Evolutionary conservation across 1,140 invertebrate genomes (phyloP).

Genomic region (Pseudoatta argentina): DNA sequence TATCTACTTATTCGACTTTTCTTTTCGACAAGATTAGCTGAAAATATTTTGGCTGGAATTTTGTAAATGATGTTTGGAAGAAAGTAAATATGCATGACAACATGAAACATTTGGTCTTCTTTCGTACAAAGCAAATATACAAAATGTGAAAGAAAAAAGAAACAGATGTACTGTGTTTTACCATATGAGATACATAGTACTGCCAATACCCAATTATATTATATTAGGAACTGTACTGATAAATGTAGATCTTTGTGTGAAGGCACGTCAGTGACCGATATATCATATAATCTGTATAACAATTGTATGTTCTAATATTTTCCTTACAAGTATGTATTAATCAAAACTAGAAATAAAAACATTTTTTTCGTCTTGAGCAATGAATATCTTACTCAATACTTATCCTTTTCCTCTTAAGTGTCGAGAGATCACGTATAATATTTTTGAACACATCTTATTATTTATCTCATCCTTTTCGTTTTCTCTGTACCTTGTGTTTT

Average conservation of each 20-base stretch:
- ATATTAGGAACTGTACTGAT: slow-evolving; percentile 65
- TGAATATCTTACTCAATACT: slow-evolving; percentile 66
- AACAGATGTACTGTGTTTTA: slow-evolving; percentile 49
- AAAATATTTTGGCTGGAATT: slow-evolving; percentile 11
- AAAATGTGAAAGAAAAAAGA: slow-evolving; percentile 32
- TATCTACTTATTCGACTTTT: slow-evolving; percentile 4
- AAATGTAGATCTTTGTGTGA: slow-evolving; percentile 58
- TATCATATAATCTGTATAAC: slow-evolving; percentile 68
- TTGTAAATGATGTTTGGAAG: slow-evolving; percentile 12
- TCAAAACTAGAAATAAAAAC: slow-evolving; percentile 81
- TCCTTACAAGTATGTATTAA: slow-evolving; percentile 71
- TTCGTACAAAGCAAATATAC: slow-evolving; percentile 28
- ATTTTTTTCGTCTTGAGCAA: slow-evolving; percentile 81
- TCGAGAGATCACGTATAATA: slow-evolving; percentile 23
- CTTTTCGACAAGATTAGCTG: slow-evolving; percentile 21
- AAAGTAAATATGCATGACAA: slow-evolving; percentile 15
- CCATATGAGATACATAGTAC: slow-evolving; percentile 47
- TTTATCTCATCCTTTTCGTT: slow-evolving; percentile 70
- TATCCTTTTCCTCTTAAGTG: slow-evolving; percentile 68
- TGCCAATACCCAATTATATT: slow-evolving; percentile 47
- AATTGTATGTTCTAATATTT: slow-evolving; percentile 67
- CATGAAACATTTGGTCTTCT: slow-evolving; percentile 37
- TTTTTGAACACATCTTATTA: slow-evolving; percentile 62
- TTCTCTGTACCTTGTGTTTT: slow-evolving; percentile 85
- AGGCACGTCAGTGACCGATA: slow-evolving; percentile 48